Percentiles rank a stretch among this genome's conserved stretches.
phyloP scores from a whole-genome alignment of 2,888 invertebrate species.

The Tiliacea aurago region DNA sequence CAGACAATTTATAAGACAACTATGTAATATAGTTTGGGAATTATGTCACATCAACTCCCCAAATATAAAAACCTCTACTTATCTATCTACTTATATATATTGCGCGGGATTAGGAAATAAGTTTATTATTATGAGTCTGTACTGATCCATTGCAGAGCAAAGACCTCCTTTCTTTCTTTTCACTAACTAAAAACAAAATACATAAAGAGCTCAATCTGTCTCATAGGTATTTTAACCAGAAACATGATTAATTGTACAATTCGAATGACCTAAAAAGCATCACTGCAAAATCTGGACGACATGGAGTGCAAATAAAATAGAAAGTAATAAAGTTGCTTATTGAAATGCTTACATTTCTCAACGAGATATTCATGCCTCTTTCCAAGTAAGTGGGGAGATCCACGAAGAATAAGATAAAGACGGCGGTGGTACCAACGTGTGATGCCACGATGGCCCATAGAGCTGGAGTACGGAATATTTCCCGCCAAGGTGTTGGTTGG shows the following conservation, averaged over 20 bases:
- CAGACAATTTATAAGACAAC: too few species aligned
- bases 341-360: slow-evolving; percentile 87
- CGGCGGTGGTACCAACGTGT: slow-evolving; percentile 92
- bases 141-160: too few species aligned
- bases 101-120: too few species aligned
- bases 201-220: too few species aligned
- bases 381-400: slow-evolving; percentile 93
- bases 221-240: too few species aligned
- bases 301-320: background rate
- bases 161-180: too few species aligned
- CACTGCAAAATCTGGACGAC: background rate
- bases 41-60: background rate
- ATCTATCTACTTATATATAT: too few species aligned
- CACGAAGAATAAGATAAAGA: slow-evolving; percentile 92
- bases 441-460: slow-evolving; percentile 90
- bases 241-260: too few species aligned
- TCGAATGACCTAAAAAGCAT: background rate
- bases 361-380: slow-evolving; percentile 90
- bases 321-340: background rate
- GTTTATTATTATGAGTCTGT: too few species aligned
- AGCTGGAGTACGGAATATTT: slow-evolving; percentile 91
- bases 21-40: too few species aligned
- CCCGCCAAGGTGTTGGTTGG: slow-evolving; percentile 91
- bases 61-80: background rate
- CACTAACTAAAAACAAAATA: too few species aligned